Conservation (phyloP, 2,113 vertebrate genomes). For the Grantiella picta region DNA sequence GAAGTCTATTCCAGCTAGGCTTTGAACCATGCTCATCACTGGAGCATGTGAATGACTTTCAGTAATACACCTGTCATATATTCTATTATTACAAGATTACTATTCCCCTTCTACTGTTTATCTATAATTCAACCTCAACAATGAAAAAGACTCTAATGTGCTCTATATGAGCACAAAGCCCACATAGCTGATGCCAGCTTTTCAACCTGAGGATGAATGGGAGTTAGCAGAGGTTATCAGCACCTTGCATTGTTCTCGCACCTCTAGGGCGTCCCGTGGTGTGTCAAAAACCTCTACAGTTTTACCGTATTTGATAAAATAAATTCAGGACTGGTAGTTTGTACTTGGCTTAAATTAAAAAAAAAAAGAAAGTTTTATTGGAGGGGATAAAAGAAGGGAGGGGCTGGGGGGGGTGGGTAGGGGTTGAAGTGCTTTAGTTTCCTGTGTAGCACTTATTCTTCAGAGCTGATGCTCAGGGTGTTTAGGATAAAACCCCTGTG, state of each 20-base stretch:
- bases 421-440: neutral
- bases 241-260: neutral
- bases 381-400: rapidly evolving
- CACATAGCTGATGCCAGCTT: neutral
- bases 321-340: neutral
- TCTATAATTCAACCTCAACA: conserved; percentile 19
- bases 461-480: rapidly evolving
- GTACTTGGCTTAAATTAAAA: neutral
- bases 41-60: neutral
- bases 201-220: neutral
- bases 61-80: neutral
- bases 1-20: neutral
- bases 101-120: conserved; percentile 21
- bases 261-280: neutral
- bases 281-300: neutral
- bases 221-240: conserved; percentile 14
- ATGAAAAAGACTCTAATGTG: neutral
- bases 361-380: neutral
- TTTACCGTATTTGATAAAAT: neutral
- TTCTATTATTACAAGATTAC: conserved; percentile 17
- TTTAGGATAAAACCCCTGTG: neutral
- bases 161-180: neutral
- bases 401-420: rapidly evolving
- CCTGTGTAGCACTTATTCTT: too few relatives aligned
- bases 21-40: neutral